Conservation (phyloP, 2,888 invertebrate genomes). For the Steinernema scapterisci region DNA sequence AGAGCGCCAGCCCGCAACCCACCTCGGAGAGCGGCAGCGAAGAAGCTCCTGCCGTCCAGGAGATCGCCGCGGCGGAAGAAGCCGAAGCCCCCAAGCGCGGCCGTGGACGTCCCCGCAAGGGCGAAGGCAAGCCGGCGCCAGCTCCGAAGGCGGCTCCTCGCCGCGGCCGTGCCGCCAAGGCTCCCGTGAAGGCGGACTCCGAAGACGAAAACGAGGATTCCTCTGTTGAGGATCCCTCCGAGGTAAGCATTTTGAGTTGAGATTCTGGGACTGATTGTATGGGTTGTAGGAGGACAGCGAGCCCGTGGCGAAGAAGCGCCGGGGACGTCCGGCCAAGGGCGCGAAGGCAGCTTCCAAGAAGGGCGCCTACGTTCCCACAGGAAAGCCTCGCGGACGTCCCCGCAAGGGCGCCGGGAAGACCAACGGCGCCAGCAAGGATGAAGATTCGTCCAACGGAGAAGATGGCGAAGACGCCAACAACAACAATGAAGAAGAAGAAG, state of each 20-base stretch:
- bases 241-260: not conserved
- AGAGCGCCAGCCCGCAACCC: not conserved
- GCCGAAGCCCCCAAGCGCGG: not conserved
- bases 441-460: not conserved
- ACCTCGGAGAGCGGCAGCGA: not conserved
- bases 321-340: not conserved
- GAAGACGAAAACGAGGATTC: not conserved
- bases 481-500: too few relatives aligned
- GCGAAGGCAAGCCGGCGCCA: not conserved
- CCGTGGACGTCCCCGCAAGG: constrained; percentile 10
- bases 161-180: not conserved
- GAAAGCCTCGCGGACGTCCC: not conserved
- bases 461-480: not conserved
- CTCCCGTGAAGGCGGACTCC: not conserved
- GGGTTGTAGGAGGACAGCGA: too few relatives aligned
- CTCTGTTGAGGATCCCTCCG: not conserved
- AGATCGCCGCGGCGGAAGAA: not conserved
- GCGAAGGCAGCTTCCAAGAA: not conserved
- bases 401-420: not conserved
- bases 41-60: not conserved
- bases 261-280: too few relatives aligned
- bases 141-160: not conserved
- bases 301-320: not conserved
- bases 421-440: not conserved
- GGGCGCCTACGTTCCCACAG: not conserved